Evolutionary conservation across 2,888 invertebrate genomes (phyloP).

Genomic region (Euclidia mi): DNA sequence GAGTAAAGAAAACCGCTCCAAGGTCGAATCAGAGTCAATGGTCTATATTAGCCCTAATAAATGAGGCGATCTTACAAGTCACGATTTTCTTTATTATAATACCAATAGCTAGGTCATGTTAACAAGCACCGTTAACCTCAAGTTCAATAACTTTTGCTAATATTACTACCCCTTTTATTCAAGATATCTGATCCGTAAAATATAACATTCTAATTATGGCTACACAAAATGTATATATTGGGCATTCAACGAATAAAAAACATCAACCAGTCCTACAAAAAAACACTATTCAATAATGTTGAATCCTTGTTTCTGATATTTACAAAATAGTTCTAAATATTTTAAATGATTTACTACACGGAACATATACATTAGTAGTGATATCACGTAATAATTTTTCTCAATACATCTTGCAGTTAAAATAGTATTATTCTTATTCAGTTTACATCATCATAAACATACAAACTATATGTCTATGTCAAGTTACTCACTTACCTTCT

Average conservation of each 20-base stretch:
- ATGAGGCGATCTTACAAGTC: constrained; percentile 1
- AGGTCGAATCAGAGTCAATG: constrained; percentile 4
- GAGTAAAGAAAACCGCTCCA: background rate
- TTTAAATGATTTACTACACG: no score
- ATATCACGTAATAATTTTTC: no score
- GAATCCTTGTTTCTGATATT: no score
- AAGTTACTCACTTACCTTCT: constrained; percentile 44
- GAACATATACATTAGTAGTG: no score
- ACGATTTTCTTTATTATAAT: background rate
- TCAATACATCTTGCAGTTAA: background rate
- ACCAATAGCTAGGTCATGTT: background rate
- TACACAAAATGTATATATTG: no score
- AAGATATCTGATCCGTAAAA: no score
- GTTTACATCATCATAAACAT: constrained; percentile 25
- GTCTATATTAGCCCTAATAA: constrained; percentile 7
- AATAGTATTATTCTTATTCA: constrained; percentile 1
- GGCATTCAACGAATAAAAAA: no score
- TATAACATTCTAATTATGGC: no score
- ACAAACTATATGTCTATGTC: constrained; percentile 16
- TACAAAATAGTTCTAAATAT: no score
- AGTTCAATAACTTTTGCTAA: constrained; percentile 4
- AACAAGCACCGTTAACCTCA: constrained; percentile 1
- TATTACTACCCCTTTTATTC: background rate
- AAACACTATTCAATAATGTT: no score
- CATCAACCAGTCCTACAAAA: no score